A percentile compares a stretch with the other conserved stretches of the same genome.
Conservation (phyloP, 2,113 vertebrate genomes). For the Leptodactylus fuscus region DNA sequence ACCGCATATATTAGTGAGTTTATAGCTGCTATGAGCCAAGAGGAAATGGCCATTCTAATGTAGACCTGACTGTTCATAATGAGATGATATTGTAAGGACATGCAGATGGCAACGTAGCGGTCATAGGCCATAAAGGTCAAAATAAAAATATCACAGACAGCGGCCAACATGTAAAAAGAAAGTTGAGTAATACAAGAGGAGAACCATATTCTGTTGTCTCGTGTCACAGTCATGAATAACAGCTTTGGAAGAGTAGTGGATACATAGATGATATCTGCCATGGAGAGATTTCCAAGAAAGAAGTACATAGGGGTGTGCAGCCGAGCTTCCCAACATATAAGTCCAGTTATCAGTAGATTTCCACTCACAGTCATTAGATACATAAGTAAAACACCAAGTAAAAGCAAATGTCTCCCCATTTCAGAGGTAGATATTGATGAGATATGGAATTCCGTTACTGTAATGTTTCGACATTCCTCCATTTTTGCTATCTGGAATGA, state of each 20-base stretch:
- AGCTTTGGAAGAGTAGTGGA: slow-evolving; percentile 25
- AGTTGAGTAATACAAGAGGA: background rate
- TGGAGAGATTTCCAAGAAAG: slow-evolving; percentile 36
- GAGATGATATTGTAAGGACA: background rate
- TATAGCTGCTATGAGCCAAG: background rate
- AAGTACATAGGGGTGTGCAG: slow-evolving; percentile 51
- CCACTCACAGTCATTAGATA: slow-evolving; percentile 14
- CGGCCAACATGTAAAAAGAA: background rate
- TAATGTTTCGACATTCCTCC: slow-evolving; percentile 15
- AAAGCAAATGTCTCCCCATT: background rate
- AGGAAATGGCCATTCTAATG: background rate
- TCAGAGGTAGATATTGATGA: background rate
- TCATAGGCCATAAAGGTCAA: slow-evolving; percentile 35
- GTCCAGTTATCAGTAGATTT: slow-evolving; percentile 9
- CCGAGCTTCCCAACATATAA: background rate
- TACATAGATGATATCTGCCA: slow-evolving; percentile 11
- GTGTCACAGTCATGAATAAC: background rate
- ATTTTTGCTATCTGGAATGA: background rate
- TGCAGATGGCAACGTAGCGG: slow-evolving; percentile 29
- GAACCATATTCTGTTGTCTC: background rate
- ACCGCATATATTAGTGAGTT: background rate
- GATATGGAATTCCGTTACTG: background rate
- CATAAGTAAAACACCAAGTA: slow-evolving; percentile 5
- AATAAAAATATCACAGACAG: slow-evolving; percentile 3
- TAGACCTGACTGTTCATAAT: slow-evolving; percentile 17